A percentile compares a stretch with the other conserved stretches of the same genome.
Evolutionary conservation across 2,113 vertebrate species (phyloP).

Genomic region (Phrynosoma blainvillii): DNA sequence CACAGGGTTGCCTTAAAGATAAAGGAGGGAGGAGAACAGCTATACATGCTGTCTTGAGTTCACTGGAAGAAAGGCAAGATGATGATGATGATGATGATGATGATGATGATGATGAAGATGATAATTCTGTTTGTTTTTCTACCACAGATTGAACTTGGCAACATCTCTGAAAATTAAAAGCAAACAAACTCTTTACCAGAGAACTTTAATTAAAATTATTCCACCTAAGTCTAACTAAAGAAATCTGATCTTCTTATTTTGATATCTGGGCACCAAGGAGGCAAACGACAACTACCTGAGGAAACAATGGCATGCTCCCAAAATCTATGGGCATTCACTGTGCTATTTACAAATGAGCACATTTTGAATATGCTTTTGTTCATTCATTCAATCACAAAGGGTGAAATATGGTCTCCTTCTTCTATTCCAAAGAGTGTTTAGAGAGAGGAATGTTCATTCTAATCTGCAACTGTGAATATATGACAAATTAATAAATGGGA

Average conservation of each 20-base stretch:
- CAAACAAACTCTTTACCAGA: neutral
- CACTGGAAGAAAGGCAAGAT: neutral
- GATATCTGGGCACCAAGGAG: neutral
- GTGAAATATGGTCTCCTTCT: neutral
- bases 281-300: neutral
- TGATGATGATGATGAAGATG: neutral
- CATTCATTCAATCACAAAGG: neutral
- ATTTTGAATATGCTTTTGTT: neutral
- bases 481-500: conserved; percentile 6
- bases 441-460: neutral
- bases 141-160: neutral
- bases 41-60: neutral
- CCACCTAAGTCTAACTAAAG: neutral
- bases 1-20: neutral
- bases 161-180: too few species aligned
- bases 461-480: neutral
- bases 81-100: neutral
- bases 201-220: neutral
- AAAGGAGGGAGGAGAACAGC: neutral
- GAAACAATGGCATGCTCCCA: neutral
- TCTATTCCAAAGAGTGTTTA: neutral
- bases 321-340: neutral
- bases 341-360: neutral
- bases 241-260: neutral
- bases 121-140: neutral